These are phyloP conservation scores for Alloplasta piceator DNA, from an alignment of 2,888 invertebrate genomes.

Conservation along the genomic window DNA sequence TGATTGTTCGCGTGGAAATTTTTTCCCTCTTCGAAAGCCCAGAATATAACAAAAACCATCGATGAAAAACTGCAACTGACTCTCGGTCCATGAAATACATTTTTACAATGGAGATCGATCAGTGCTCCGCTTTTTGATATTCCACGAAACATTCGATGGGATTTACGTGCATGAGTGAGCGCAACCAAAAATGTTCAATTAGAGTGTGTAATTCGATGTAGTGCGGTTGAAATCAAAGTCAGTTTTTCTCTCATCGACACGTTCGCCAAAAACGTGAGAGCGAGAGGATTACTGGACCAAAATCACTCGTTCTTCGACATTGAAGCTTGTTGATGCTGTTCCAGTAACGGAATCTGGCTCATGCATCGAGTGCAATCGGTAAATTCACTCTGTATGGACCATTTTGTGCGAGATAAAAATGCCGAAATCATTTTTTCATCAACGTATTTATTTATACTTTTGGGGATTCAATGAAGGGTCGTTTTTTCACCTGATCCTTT, in stretches of 20 bases:
- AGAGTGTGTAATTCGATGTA: conserved; percentile 53
- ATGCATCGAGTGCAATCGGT: too few relatives aligned
- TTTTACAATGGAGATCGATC: not conserved
- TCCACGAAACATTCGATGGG: not conserved
- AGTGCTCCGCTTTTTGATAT: conserved; percentile 30
- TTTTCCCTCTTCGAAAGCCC: not conserved
- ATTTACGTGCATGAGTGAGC: conserved; percentile 19
- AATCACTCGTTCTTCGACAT: conserved; percentile 8
- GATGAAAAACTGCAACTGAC: too few relatives aligned
- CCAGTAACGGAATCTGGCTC: not conserved
- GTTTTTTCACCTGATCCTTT: not conserved
- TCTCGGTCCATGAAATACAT: not conserved
- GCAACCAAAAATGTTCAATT: conserved; percentile 47
- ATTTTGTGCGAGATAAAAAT: too few relatives aligned
- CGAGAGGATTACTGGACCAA: conserved; percentile 47
- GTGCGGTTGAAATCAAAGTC: conserved; percentile 55
- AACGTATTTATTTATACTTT: not conserved
- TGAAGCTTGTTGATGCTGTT: conserved; percentile 34
- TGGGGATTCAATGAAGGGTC: not conserved
- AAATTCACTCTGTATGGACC: too few relatives aligned
- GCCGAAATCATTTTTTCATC: too few relatives aligned
- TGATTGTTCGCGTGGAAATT: not conserved
- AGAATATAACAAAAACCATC: not conserved
- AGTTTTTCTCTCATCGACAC: conserved; percentile 50
- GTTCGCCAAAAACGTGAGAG: conserved; percentile 47